Evolutionary conservation across 2,113 vertebrate species (phyloP).

Genomic region (Paramormyrops kingsleyae): DNA sequence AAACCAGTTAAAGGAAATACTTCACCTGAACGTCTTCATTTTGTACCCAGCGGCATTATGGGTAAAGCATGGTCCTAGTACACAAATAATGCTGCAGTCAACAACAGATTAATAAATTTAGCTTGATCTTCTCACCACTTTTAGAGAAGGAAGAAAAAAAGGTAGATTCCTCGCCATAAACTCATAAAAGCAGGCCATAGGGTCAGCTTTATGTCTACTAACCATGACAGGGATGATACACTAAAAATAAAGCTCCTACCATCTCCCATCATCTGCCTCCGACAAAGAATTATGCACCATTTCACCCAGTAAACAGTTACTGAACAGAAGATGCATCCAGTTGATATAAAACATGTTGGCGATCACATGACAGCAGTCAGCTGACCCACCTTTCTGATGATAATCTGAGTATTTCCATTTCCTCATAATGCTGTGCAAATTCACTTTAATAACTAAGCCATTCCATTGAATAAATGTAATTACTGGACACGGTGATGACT

Average conservation of each 20-base stretch:
- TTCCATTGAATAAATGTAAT: conserved; percentile 3
- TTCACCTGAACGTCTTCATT: not conserved
- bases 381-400: not conserved
- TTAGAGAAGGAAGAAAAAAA: not conserved
- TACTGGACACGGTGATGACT: not conserved
- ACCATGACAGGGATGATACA: not conserved
- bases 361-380: not conserved
- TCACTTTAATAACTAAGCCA: conserved; percentile 8
- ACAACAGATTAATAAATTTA: not conserved
- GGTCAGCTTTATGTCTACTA: not conserved
- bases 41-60: not conserved
- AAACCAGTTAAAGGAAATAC: not conserved
- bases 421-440: not conserved
- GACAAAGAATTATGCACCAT: not conserved
- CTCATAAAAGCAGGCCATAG: not conserved
- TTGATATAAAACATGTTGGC: not conserved
- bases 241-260: not conserved
- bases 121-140: not conserved
- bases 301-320: not conserved
- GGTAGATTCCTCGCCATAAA: not conserved
- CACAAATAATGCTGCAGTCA: not conserved
- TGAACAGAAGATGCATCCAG: not conserved
- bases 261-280: not conserved
- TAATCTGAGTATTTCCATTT: not conserved
- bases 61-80: not conserved